Conservation (phyloP, 2,888 invertebrate species). For the Sphaeridia pumilis region DNA sequence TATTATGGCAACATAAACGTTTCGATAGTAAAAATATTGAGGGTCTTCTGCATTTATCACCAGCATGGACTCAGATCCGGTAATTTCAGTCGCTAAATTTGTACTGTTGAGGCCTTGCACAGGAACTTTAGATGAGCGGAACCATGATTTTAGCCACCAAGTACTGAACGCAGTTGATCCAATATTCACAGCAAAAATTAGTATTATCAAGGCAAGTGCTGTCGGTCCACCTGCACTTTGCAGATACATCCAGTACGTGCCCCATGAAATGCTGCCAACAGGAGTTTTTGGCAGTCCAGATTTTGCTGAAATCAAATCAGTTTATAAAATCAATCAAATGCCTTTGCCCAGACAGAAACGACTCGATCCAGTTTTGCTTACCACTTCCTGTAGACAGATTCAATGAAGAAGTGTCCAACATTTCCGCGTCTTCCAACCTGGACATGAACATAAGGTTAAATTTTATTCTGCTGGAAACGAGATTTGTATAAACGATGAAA, state of each 20-base stretch:
- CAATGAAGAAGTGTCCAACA: slow-evolving; percentile 18
- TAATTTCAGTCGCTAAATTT: neutral
- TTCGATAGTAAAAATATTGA: slow-evolving; percentile 44
- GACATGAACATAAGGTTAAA: slow-evolving; percentile 1
- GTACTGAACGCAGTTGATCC: slow-evolving; percentile 47
- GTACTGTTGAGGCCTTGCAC: neutral
- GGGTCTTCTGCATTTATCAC: slow-evolving; percentile 42
- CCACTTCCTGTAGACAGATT: neutral
- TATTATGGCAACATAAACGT: slow-evolving; percentile 46
- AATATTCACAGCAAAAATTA: slow-evolving; percentile 44
- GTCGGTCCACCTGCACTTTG: slow-evolving; percentile 45
- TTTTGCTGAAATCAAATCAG: slow-evolving; percentile 1
- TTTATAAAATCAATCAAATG: neutral
- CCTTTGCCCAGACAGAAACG: neutral
- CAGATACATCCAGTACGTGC: slow-evolving; percentile 44
- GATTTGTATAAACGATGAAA: neutral
- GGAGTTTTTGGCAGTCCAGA: neutral
- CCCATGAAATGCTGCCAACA: slow-evolving; percentile 4
- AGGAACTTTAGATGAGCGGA: slow-evolving; percentile 37
- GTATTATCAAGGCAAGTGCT: slow-evolving; percentile 40
- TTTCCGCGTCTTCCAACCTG: slow-evolving; percentile 29
- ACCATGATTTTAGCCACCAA: slow-evolving; percentile 52
- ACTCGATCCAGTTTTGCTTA: neutral
- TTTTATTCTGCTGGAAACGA: neutral
- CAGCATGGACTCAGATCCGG: slow-evolving; percentile 4